A percentile compares a stretch with the other conserved stretches of the same genome.
These are phyloP conservation scores for Parasteatoda lunata DNA, from an alignment of 2,888 invertebrate genomes.

Conservation along the genomic window DNA sequence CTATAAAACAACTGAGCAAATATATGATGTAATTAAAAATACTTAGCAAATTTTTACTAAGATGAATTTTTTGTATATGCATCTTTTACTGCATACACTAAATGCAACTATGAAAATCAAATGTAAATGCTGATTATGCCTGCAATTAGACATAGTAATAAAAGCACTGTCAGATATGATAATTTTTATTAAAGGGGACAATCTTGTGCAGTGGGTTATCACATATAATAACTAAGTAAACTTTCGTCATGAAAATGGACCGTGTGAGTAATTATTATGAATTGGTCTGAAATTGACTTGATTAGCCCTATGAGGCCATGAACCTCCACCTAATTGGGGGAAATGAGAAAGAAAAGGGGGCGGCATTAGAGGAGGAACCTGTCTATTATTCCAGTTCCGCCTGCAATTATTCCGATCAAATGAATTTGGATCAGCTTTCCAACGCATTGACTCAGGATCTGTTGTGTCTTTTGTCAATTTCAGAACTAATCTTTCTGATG, in stretches of 20 bases:
- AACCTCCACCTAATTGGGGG: constrained; percentile 3
- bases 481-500: constrained; percentile 43
- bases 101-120: neutral
- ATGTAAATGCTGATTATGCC: constrained; percentile 3
- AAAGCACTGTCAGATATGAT: constrained; percentile 26
- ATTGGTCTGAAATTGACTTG: constrained; percentile 22
- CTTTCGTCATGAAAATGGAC: constrained; percentile 58
- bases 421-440: constrained; percentile 41
- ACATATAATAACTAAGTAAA: constrained; percentile 50
- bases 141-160: neutral
- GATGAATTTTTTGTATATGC: too few relatives aligned
- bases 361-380: constrained; percentile 13
- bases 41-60: too few relatives aligned
- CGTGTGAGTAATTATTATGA: constrained; percentile 22
- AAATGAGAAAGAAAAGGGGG: constrained; percentile 18
- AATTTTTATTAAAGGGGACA: constrained; percentile 11
- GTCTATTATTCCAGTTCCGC: constrained; percentile 12
- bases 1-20: too few relatives aligned
- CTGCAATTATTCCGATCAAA: constrained; percentile 3
- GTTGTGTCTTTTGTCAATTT: constrained; percentile 46
- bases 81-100: too few relatives aligned
- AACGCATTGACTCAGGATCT: constrained; percentile 49
- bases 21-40: too few relatives aligned
- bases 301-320: constrained; percentile 17
- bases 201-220: constrained; percentile 59